These are phyloP conservation scores for Ameiurus melas DNA, from an alignment of 2,113 vertebrate genomes.

Conservation along the genomic window DNA sequence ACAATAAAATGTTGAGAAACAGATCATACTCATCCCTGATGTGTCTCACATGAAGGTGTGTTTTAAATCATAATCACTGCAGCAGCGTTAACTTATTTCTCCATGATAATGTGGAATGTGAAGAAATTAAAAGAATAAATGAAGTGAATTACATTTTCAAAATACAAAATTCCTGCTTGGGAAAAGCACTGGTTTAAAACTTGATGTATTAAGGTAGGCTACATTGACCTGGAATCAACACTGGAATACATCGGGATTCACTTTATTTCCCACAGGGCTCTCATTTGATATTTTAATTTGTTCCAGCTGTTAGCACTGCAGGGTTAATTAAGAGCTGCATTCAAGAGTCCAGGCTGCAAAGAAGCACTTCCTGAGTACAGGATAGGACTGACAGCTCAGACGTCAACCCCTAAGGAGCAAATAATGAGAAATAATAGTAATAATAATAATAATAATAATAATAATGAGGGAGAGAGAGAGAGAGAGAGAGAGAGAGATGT, in stretches of 20 bases:
- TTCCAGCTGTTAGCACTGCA: constrained; percentile 58
- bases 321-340: constrained; percentile 56
- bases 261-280: constrained; percentile 33
- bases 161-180: constrained; percentile 15
- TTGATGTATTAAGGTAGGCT: constrained; percentile 25
- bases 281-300: constrained; percentile 58
- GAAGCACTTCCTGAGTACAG: constrained; percentile 32
- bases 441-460: neutral
- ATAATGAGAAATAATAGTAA: neutral
- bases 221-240: constrained; percentile 42
- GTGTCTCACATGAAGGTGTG: constrained; percentile 2
- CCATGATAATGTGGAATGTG: neutral
- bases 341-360: constrained; percentile 31
- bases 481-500: neutral
- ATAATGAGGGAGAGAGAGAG: neutral
- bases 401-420: neutral
- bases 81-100: neutral
- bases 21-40: constrained; percentile 6
- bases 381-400: constrained; percentile 14
- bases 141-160: constrained; percentile 36
- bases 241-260: constrained; percentile 31
- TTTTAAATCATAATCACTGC: constrained; percentile 18
- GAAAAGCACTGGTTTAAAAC: constrained; percentile 34
- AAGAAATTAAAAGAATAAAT: constrained; percentile 38
- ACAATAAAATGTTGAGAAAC: constrained; percentile 23